These are phyloP conservation scores for Drosophila grimshawi DNA, from an alignment of 1,140 invertebrate species.

Conservation along the genomic window DNA sequence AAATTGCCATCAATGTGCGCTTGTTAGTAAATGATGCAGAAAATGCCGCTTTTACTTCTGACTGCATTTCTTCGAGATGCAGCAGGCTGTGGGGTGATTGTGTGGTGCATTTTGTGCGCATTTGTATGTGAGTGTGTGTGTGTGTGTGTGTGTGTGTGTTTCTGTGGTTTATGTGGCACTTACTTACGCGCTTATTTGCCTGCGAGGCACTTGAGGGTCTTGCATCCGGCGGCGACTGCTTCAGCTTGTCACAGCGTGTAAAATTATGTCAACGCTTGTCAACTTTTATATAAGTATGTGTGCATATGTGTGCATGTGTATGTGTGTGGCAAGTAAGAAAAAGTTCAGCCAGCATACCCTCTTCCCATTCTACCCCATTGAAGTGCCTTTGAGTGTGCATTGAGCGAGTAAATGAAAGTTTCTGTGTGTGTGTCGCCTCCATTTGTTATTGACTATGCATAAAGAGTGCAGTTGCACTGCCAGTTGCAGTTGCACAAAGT, in stretches of 20 bases:
- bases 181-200: constrained; percentile 49
- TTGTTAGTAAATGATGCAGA: constrained; percentile 72
- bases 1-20: constrained; percentile 58
- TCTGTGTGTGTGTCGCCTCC: constrained; percentile 23
- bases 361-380: background rate
- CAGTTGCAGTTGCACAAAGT: constrained; percentile 56
- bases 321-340: background rate
- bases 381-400: constrained; percentile 74
- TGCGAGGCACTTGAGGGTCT: constrained; percentile 45
- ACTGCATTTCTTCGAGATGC: background rate
- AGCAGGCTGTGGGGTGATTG: background rate
- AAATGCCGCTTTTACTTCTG: constrained; percentile 49
- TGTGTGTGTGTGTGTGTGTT: background rate
- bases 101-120: background rate
- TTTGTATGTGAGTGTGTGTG: background rate
- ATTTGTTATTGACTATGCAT: constrained; percentile 65
- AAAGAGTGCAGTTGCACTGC: constrained; percentile 37
- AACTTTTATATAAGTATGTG: constrained; percentile 69
- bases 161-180: constrained; percentile 6
- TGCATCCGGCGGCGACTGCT: constrained; percentile 64
- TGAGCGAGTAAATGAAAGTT: constrained; percentile 71
- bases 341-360: background rate
- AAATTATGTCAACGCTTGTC: constrained; percentile 82
- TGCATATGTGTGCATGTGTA: background rate
- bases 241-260: constrained; percentile 78